Percentiles rank a stretch among this genome's conserved stretches.
Evolutionary conservation across 1,140 invertebrate species (phyloP).

Genomic region (Aphidius ervi): DNA sequence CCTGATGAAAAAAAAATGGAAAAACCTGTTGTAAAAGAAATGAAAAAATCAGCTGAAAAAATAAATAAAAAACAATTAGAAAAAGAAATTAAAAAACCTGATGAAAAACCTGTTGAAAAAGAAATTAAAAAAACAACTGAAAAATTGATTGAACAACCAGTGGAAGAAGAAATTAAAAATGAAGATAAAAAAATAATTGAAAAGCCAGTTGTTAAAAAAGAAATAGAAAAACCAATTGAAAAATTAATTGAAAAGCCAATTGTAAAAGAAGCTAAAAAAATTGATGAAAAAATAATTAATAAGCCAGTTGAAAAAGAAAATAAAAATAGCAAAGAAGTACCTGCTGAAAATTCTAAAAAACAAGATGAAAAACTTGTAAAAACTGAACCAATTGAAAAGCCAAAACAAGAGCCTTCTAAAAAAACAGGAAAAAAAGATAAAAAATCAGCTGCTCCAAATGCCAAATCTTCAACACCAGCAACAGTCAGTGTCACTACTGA

Average conservation of each 20-base stretch:
- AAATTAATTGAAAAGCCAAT: conserved; percentile 5
- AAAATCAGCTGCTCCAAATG: conserved; percentile 20
- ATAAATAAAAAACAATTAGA: background rate
- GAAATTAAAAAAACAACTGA: background rate
- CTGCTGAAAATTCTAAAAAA: conserved; percentile 11
- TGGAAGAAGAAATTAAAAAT: too few relatives aligned
- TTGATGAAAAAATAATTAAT: background rate
- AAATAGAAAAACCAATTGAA: conserved; percentile 13
- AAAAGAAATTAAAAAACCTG: too few relatives aligned
- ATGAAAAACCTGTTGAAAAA: too few relatives aligned
- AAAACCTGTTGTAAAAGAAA: background rate
- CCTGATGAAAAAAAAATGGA: too few relatives aligned
- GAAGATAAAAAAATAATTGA: background rate
- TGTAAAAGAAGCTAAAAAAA: conserved; percentile 17
- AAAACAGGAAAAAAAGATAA: conserved; percentile 11
- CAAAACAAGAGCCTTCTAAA: background rate
- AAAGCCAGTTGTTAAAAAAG: conserved; percentile 4
- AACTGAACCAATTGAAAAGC: background rate
- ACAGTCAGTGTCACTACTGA: conserved; percentile 19
- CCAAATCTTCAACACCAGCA: conserved; percentile 32
- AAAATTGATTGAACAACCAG: background rate
- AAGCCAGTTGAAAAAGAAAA: conserved; percentile 5
- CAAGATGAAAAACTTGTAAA: conserved; percentile 12
- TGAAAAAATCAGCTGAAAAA: conserved; percentile 8
- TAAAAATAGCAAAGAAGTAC: background rate